Base-by-base conservation (phyloP, 1,140 invertebrate species). In the Bombus terrestris region DNA sequence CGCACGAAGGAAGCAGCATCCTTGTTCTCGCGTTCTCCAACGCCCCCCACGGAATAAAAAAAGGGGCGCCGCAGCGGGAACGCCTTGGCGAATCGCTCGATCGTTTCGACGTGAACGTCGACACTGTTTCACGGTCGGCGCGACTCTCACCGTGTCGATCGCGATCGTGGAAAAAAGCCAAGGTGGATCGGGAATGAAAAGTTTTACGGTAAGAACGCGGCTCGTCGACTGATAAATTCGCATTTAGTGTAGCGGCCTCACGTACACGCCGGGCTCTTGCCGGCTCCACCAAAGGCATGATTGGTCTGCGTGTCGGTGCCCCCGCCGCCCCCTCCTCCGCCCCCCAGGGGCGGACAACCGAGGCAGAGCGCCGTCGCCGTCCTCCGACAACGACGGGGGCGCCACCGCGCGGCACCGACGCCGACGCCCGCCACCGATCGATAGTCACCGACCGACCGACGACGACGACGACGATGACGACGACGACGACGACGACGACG, bases 231-330 rank as follows among this genome's bases (percentile, higher is more conserved):
- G 85, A 88, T 86, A 91, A 91, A 88, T 89, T 85, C 83, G 84
- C 83, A 87, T 91, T 89, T 89, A 90, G 88, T 82, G 87, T 91
- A 83, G 72, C 83, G 81, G 73, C 43, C 80, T 88, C 84, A 87
- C 87, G 89, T 92, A 91, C 93, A 93, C 92, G 93, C 94, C 92
- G 93, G 92, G 90, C 89, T 87, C 86, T 84, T 86, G 89, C 92
- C 93, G 92, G 92, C 91, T 92, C 91, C 83, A 88, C 89, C 90
- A 93, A 91, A 92, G 92, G 91, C 90, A 92, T 93, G 93, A 93
- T 94, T 92, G 92, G 91, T 92, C 89, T 91, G 87, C 88, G 86
- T 85, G 87, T 89, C 88, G 90, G 79, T 91, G 92, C 85, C 88
- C 88, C 86, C 82, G 77, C 91, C 85, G 62, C 87, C 85, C 43